These are phyloP conservation scores for Sebastes fasciatus DNA, from an alignment of 2,113 vertebrate species.

Conservation along the genomic window DNA sequence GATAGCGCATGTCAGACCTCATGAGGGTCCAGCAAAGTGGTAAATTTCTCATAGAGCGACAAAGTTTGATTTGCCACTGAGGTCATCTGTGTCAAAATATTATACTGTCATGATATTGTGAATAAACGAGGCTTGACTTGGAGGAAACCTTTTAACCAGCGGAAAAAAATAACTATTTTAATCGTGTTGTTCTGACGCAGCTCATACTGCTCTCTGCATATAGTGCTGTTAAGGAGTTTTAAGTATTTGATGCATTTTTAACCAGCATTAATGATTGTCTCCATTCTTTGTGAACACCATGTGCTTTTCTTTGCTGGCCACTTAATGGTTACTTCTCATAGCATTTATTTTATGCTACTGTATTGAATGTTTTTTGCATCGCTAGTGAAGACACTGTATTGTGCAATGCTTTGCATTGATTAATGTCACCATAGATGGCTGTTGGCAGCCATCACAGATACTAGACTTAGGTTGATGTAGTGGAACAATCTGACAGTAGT, in stretches of 20 bases:
- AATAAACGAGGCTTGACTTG: slow-evolving; percentile 42
- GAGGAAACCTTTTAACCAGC: slow-evolving; percentile 64
- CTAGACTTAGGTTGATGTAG: slow-evolving; percentile 69
- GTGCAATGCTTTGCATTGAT: slow-evolving; percentile 65
- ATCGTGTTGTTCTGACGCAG: slow-evolving; percentile 38
- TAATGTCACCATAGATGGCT: slow-evolving; percentile 55
- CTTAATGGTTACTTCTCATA: slow-evolving; percentile 50
- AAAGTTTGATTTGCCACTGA: slow-evolving; percentile 31
- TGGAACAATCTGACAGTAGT: slow-evolving; percentile 66
- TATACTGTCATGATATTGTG: slow-evolving; percentile 51
- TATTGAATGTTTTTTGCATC: slow-evolving; percentile 78
- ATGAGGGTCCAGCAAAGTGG: slow-evolving; percentile 16
- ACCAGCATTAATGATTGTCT: slow-evolving; percentile 70
- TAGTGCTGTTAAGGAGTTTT: slow-evolving; percentile 51
- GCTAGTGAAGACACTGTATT: slow-evolving; percentile 74
- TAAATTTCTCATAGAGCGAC: slow-evolving; percentile 10
- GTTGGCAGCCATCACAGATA: slow-evolving; percentile 39
- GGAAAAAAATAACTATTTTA: slow-evolving; percentile 29
- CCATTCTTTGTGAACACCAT: slow-evolving; percentile 58
- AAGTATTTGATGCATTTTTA: slow-evolving; percentile 45
- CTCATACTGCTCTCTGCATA: slow-evolving; percentile 52
- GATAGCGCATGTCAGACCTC: slow-evolving; percentile 57
- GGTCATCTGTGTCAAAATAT: slow-evolving; percentile 49
- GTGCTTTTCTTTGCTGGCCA: slow-evolving; percentile 63
- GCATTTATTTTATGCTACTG: slow-evolving; percentile 62